Percentiles rank a stretch among this genome's conserved stretches.
Conservation (phyloP, 2,888 invertebrate species). For the Tridacna gigas region DNA sequence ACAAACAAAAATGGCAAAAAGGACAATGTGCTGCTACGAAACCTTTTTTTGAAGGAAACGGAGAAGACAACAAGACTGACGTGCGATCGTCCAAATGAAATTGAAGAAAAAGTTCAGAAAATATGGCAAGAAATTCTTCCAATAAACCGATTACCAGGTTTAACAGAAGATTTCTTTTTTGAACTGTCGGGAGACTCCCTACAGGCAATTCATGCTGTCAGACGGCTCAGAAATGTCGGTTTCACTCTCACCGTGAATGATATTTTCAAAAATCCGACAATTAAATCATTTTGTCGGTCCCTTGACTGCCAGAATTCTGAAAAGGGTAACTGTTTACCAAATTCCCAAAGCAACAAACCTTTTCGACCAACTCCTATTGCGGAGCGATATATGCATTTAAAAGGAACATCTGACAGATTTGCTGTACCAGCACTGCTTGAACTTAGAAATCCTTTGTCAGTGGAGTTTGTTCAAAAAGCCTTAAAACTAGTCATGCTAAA, state of each 20-base stretch:
- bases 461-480: background rate
- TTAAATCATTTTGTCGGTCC: background rate
- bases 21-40: background rate
- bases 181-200: constrained; percentile 1
- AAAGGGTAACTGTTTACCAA: background rate
- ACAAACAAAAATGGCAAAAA: constrained; percentile 3
- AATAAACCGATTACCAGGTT: background rate
- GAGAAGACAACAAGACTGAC: background rate
- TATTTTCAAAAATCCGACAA: background rate
- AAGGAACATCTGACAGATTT: background rate
- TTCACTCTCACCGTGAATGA: background rate
- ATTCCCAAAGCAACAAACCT: background rate
- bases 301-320: background rate
- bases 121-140: constrained; percentile 12
- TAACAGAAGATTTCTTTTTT: constrained; percentile 3
- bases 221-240: background rate
- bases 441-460: background rate
- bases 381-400: background rate
- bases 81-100: background rate
- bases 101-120: constrained; percentile 1
- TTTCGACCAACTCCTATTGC: constrained; percentile 5
- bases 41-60: background rate
- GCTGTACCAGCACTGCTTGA: constrained; percentile 9
- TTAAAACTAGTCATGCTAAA: background rate
- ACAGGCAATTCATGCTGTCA: background rate